phyloP scores from a whole-genome alignment of 2,888 invertebrate genomes.

The Clitarchus hookeri region DNA sequence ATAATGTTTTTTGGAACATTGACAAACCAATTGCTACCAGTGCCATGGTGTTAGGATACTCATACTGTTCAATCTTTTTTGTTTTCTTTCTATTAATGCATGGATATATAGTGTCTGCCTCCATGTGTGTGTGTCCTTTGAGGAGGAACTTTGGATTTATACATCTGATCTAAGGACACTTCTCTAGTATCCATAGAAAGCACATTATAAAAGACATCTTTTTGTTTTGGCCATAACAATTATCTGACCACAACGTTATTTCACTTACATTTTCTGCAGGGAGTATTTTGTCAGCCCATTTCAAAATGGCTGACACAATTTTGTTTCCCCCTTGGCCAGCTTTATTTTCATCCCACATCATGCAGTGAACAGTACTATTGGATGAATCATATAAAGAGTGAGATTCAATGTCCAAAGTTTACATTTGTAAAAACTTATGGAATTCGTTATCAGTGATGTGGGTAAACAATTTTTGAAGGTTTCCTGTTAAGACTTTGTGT shows the following conservation, averaged over 20 bases:
- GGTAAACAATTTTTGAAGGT: conserved; percentile 12
- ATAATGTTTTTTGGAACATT: too few relatives aligned
- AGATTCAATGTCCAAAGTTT: background rate
- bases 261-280: background rate
- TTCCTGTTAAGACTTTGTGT: background rate
- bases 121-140: background rate
- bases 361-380: background rate
- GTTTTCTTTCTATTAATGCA: too few relatives aligned
- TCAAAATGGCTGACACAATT: too few relatives aligned
- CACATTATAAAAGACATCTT: background rate
- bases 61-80: too few relatives aligned
- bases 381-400: background rate
- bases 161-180: background rate
- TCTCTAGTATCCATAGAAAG: background rate
- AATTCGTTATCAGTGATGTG: background rate
- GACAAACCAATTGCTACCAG: too few relatives aligned
- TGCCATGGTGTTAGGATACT: too few relatives aligned
- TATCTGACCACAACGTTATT: background rate
- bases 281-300: background rate
- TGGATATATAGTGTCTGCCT: too few relatives aligned
- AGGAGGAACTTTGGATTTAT: background rate
- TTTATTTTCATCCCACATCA: too few relatives aligned
- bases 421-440: background rate
- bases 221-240: conserved; percentile 2
- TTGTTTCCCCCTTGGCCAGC: background rate